Percentiles rank a stretch among this genome's conserved stretches.
Evolutionary conservation across 2,888 invertebrate genomes (phyloP).

Genomic region (Drosophila leonis): DNA sequence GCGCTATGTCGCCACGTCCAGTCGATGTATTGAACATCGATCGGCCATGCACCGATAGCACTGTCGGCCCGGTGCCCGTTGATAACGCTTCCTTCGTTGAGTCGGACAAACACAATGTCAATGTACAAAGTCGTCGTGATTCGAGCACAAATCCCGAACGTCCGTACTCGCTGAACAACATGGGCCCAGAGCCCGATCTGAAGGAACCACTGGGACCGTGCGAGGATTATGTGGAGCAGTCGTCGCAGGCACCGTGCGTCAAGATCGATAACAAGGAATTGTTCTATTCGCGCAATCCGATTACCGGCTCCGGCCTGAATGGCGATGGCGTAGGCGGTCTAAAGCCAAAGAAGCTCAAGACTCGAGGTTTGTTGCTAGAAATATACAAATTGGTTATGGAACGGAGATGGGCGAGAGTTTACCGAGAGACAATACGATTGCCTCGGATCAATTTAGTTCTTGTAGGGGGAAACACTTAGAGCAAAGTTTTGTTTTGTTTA

Average conservation of each 20-base stretch:
- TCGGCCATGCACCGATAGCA: conserved; percentile 35
- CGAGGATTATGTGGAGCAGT: conserved; percentile 17
- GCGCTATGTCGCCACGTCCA: background rate
- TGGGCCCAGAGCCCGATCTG: background rate
- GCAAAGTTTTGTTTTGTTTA: no score
- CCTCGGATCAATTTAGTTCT: background rate
- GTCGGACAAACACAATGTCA: conserved; percentile 50
- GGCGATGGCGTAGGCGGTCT: conserved; percentile 52
- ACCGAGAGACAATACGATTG: no score
- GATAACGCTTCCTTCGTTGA: conserved; percentile 31
- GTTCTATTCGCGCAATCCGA: conserved; percentile 53
- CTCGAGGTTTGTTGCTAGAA: conserved; percentile 38
- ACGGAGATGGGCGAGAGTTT: background rate
- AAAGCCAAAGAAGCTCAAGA: conserved; percentile 45
- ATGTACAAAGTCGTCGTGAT: conserved; percentile 48
- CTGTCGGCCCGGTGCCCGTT: conserved; percentile 22
- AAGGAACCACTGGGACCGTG: conserved; percentile 24
- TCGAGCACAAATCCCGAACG: conserved; percentile 52
- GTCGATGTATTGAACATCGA: conserved; percentile 38
- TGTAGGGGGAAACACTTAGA: background rate
- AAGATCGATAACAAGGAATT: conserved; percentile 20
- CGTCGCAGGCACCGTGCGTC: conserved; percentile 15
- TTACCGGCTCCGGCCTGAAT: conserved; percentile 54
- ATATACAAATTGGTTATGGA: background rate
- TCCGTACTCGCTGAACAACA: conserved; percentile 53